These are phyloP conservation scores for Sebastiscus albofasciatus DNA, from an alignment of 2,797 vertebrate species.

Conservation along the genomic window DNA sequence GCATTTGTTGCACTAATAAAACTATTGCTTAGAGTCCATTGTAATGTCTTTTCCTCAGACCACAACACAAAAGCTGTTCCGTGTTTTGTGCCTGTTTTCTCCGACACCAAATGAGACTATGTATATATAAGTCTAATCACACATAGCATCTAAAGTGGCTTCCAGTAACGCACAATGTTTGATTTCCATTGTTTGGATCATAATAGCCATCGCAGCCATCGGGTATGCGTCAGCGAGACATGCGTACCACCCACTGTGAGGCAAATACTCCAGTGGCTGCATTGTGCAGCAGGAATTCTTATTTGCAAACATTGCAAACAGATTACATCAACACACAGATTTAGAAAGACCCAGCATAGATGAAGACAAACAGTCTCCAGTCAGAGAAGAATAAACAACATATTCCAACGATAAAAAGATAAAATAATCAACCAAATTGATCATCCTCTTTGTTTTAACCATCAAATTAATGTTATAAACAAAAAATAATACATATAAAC, in stretches of 20 bases:
- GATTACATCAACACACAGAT: slow-evolving; percentile 69
- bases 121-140: slow-evolving; percentile 79
- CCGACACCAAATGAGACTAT: slow-evolving; percentile 67
- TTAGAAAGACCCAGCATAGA: slow-evolving; percentile 34
- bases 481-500: neutral
- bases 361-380: slow-evolving; percentile 35
- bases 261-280: slow-evolving; percentile 77
- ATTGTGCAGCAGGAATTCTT: slow-evolving; percentile 83
- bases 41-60: slow-evolving; percentile 68
- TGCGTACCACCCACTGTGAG: slow-evolving; percentile 78
- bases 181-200: slow-evolving; percentile 84
- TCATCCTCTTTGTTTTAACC: neutral
- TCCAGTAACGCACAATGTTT: slow-evolving; percentile 79
- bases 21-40: slow-evolving; percentile 64
- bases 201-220: slow-evolving; percentile 73
- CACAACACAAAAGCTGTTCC: slow-evolving; percentile 83
- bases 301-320: slow-evolving; percentile 76
- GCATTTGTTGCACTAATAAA: slow-evolving; percentile 75
- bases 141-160: slow-evolving; percentile 82
- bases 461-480: neutral
- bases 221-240: slow-evolving; percentile 66
- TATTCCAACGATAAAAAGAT: neutral
- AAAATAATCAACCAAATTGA: neutral
- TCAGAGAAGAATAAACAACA: slow-evolving; percentile 31
- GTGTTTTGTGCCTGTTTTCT: slow-evolving; percentile 80